Base-by-base conservation (phyloP, 2,797 vertebrate genomes). In the Eospalax fontanierii region DNA sequence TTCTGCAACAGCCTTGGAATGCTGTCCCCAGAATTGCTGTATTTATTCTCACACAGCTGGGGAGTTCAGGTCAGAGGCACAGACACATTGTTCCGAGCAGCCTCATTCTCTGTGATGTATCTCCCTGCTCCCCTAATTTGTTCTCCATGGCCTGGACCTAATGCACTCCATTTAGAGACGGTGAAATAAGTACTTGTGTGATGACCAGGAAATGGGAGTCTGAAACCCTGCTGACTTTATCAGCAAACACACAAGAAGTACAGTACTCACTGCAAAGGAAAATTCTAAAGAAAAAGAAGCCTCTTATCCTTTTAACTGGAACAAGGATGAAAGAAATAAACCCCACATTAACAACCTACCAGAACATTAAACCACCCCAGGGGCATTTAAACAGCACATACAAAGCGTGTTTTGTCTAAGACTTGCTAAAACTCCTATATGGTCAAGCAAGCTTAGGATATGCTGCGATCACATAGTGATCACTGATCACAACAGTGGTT, bases 161-260 rank as follows among this genome's bases (percentile, higher is more conserved):
- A 96, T 63, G 59, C 4, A 11, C 91, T 91, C 87, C 87, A 95
- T 79, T 97, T 85, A 95, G 95, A 66, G 74, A 95, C 46, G 80
- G 76, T 84, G 93, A 97, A 97, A 57, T 96, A 94, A 97, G 92
- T 89, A 91, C 92, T 97, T 97, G 75, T 75, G 26, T 93, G n/a
- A 40, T 82, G 94, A 96, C 71, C 84, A 95, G 92, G 81, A 97
- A 92, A 95, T 61, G 38, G 6, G 94, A 92, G 43, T 85, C 89
- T 79, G 84, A 95, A 95, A 89, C 87, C 83, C 88, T 89, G 86
- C 94, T 95, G 95, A 94, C 80, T 97, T 96, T 82, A 96, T 89
- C 90, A 95, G 91, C 95, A 89, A 88, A 94, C 74, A 91, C 81
- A 93, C 63, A 80, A 70, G 59, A 65, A 94, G 63, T 66, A 73